Base-by-base conservation (phyloP, 1,140 invertebrate genomes). In the Laodelphax striatellus region DNA sequence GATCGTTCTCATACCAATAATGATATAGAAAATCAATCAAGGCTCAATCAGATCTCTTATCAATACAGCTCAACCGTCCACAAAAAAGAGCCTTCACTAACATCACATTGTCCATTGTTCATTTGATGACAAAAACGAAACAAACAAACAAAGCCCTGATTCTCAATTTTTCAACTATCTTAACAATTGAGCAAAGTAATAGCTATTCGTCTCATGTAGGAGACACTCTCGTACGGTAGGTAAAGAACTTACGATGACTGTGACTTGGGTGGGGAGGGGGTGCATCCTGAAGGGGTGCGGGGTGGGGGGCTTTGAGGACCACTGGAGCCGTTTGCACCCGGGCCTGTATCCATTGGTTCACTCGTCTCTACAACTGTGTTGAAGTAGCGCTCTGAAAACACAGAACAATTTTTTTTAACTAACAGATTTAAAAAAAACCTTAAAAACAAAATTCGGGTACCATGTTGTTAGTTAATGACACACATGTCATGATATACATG, bases 381-480 rank as follows among this genome's bases (percentile, higher is more conserved):
- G 58, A 71, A 70, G 53, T 70, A 70, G 52, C 69, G 65, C 61
- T 70, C 70, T 71, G 63, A 38, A 62, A 67, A 11, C 59, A 61
- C 0, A 55, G 44, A 55, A 38, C 43, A 53, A 58, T 55, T 38
- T 55, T 28, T 28, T 28, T 28, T n/a, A n/a, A n/a, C n/a, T n/a
- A n/a, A n/a, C n/a, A n/a, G n/a, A n/a, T n/a, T n/a, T n/a, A n/a
- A n/a, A n/a, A n/a, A n/a, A n/a, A n/a, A n/a, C n/a, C n/a, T n/a
- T n/a, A n/a, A n/a, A n/a, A n/a, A n/a, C n/a, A n/a, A n/a, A n/a
- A n/a, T n/a, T n/a, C n/a, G n/a, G n/a, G n/a, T n/a, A n/a, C n/a
- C n/a, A n/a, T n/a, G n/a, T n/a, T n/a, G n/a, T n/a, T n/a, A n/a
- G n/a, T n/a, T n/a, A n/a, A n/a, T n/a, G n/a, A n/a, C n/a, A n/a